Base-by-base conservation (phyloP, 2,888 invertebrate species). In the Drosophila mercatorum region DNA sequence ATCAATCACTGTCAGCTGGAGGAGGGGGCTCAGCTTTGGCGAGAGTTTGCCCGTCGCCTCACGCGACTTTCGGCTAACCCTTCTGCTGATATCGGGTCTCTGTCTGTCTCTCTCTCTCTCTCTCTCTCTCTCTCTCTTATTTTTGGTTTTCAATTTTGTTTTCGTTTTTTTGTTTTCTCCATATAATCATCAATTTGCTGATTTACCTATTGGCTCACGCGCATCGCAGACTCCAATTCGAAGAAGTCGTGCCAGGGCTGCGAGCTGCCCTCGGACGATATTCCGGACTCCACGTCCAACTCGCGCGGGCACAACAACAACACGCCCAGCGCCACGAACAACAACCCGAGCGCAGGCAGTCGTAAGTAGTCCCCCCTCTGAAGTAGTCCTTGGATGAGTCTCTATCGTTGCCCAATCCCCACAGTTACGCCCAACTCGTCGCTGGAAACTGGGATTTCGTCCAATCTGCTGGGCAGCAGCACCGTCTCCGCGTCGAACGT, bases 161-260 rank as follows among this genome's bases (percentile, higher is more conserved):
- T 46, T 12, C 38, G 22, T 22, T 8, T 26, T 44, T 51, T 64
- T 68, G 51, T 59, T 66, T 78, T 67, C 55, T 67, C 55, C 65
- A 72, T 63, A 76, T 79, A 81, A 81, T 76, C 86, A 84, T 84
- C 80, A 84, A 84, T 89, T 85, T 88, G 75, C 72, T 80, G 83
- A 78, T 87, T 77, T 72, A 57, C 71, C 77, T 63, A 73, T 67
- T 75, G 59, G 52, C 68, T 74, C 65, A 57, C 71, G 62, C 56
- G 69, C 73, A 89, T 63, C 59, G 66, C 80, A 93, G 94, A 94
- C 92, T 93, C 93, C 66, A 93, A 92, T 89, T 95, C 95, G 78
- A 95, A 95, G 92, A 95, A 95, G 91, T 95, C 95, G 89, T 95
- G 94, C 93, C 97, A 96, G 94, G 97, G 95, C 81, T 97, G 95